A percentile compares a stretch with the other conserved stretches of the same genome.
phyloP scores from a whole-genome alignment of 2,888 invertebrate species.

The Diloba caeruleocephala region DNA sequence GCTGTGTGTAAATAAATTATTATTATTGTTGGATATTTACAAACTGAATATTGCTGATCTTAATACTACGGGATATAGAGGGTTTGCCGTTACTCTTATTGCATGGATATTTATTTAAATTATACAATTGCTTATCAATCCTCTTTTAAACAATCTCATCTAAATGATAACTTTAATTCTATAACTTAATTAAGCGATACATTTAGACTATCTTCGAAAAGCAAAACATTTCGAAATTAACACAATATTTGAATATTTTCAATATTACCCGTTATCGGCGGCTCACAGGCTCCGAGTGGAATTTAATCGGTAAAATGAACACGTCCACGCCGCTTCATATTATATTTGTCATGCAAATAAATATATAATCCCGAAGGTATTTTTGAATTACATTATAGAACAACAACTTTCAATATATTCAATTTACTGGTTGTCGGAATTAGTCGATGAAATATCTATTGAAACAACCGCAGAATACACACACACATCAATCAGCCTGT shows the following conservation, averaged over 20 bases:
- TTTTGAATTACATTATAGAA: slow-evolving; percentile 25
- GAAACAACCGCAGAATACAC: not conserved
- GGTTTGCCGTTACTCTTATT: too few relatives aligned
- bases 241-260: slow-evolving; percentile 62
- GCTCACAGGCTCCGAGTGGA: slow-evolving; percentile 63
- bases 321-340: slow-evolving; percentile 58
- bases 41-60: too few relatives aligned
- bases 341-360: slow-evolving; percentile 56
- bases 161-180: not conserved
- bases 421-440: slow-evolving; percentile 10
- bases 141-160: too few relatives aligned
- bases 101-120: too few relatives aligned
- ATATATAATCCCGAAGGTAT: slow-evolving; percentile 32
- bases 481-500: too few relatives aligned
- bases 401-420: slow-evolving; percentile 9
- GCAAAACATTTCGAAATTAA: slow-evolving; percentile 62
- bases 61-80: too few relatives aligned
- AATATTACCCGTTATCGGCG: slow-evolving; percentile 73
- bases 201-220: slow-evolving; percentile 16
- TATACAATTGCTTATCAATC: too few relatives aligned
- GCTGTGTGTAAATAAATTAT: too few relatives aligned
- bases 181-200: slow-evolving; percentile 14
- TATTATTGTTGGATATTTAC: too few relatives aligned
- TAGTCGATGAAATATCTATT: slow-evolving; percentile 9
- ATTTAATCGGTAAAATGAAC: slow-evolving; percentile 70